These are phyloP conservation scores for Tragelaphus imberbis DNA, from an alignment of 2,113 vertebrate genomes.

Conservation along the genomic window DNA sequence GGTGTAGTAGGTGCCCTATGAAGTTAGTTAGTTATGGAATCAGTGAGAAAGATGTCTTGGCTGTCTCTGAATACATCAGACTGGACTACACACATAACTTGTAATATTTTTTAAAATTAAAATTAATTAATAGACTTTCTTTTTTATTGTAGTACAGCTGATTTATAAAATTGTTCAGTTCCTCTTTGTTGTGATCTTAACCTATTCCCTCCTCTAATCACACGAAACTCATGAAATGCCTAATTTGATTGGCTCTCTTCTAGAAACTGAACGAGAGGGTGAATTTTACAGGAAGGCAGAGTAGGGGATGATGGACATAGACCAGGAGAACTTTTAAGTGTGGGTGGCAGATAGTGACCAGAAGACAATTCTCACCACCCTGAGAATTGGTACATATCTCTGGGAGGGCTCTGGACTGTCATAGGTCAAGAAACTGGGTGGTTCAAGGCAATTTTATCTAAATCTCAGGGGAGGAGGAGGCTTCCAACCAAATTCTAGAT, in stretches of 20 bases:
- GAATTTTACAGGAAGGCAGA: not conserved
- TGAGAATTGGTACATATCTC: not conserved
- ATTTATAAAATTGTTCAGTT: not conserved
- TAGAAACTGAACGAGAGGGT: not conserved
- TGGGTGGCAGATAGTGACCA: not conserved
- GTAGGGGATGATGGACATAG: not conserved
- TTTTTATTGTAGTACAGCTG: not conserved
- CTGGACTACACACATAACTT: not conserved
- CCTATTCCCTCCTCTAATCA: not conserved
- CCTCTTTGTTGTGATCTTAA: not conserved
- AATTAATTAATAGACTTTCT: not conserved
- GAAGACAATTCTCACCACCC: not conserved
- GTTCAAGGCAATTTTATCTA: not conserved
- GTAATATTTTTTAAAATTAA: not conserved
- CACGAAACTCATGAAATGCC: not conserved
- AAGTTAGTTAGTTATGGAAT: not conserved
- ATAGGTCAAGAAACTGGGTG: not conserved
- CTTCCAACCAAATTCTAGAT: not conserved
- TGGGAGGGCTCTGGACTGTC: not conserved
- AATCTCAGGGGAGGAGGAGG: not conserved
- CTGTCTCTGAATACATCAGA: not conserved
- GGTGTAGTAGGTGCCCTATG: not conserved
- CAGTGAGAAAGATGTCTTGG: not conserved
- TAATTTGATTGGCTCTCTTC: not conserved
- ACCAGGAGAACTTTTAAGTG: not conserved